Evolutionary conservation across 2,113 vertebrate genomes (phyloP).

Genomic region (Engraulis encrasicolus): DNA sequence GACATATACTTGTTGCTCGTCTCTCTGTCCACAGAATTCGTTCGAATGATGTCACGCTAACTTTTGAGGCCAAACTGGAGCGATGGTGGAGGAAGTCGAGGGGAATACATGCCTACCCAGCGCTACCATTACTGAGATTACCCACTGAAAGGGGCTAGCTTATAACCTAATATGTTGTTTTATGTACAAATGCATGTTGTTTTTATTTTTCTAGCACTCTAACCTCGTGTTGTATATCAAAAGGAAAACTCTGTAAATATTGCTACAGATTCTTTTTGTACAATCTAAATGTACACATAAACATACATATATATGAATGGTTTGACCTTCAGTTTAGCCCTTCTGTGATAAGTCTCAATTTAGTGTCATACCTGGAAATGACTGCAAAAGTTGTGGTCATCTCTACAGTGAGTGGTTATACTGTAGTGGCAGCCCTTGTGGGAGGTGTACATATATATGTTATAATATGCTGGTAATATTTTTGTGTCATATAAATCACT

Average conservation of each 20-base stretch:
- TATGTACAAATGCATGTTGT: slow-evolving; percentile 16
- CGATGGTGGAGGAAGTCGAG: background rate
- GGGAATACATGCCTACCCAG: background rate
- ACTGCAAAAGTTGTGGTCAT: background rate
- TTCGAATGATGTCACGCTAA: slow-evolving; percentile 8
- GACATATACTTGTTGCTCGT: too few relatives aligned
- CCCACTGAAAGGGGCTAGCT: background rate
- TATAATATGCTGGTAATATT: background rate
- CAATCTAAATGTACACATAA: background rate
- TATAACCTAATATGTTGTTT: slow-evolving; percentile 2
- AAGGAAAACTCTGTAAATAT: background rate
- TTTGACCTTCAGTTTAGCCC: background rate
- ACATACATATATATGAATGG: background rate
- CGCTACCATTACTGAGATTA: background rate
- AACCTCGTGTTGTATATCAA: slow-evolving; percentile 2
- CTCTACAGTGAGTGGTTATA: background rate
- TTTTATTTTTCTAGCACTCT: slow-evolving; percentile 14
- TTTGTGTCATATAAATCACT: background rate
- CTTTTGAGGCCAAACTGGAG: background rate
- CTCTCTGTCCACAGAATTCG: background rate
- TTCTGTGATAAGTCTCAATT: background rate
- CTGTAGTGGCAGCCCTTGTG: background rate
- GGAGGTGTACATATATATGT: background rate
- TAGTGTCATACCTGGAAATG: background rate
- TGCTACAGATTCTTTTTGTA: background rate